Conservation (phyloP, 2,797 vertebrate genomes). For the Sphaeramia orbicularis region DNA sequence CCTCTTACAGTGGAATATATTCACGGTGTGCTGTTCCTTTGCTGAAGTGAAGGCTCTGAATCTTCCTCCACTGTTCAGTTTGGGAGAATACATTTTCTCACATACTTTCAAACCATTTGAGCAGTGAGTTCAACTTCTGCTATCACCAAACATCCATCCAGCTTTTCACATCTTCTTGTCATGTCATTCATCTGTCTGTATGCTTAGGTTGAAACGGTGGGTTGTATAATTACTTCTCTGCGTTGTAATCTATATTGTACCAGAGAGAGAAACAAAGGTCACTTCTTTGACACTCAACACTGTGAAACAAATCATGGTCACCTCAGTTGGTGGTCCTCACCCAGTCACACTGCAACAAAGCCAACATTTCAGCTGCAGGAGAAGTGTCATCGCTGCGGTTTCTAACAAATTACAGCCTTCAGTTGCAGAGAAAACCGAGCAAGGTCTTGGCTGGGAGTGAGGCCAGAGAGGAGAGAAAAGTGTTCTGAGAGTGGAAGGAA, state of each 20-base stretch:
- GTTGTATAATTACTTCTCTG: slow-evolving; percentile 45
- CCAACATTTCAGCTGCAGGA: slow-evolving; percentile 52
- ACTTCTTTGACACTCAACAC: not conserved
- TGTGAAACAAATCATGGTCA: slow-evolving; percentile 27
- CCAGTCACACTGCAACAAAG: slow-evolving; percentile 48
- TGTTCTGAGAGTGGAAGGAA: slow-evolving; percentile 44
- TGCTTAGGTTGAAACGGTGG: slow-evolving; percentile 23
- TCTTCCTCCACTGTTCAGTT: too few relatives aligned
- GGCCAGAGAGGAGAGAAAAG: slow-evolving; percentile 34
- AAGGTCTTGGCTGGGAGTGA: slow-evolving; percentile 47
- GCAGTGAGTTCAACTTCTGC: not conserved
- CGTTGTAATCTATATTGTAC: slow-evolving; percentile 9
- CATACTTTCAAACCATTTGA: too few relatives aligned
- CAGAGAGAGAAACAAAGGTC: not conserved
- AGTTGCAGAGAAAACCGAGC: slow-evolving; percentile 46
- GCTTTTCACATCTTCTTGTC: not conserved
- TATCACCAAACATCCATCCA: not conserved
- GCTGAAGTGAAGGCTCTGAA: too few relatives aligned
- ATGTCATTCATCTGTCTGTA: slow-evolving; percentile 19
- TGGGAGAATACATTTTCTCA: too few relatives aligned
- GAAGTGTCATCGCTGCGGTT: slow-evolving; percentile 64
- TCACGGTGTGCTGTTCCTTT: too few relatives aligned
- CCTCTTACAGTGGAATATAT: too few relatives aligned
- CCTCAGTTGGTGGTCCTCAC: slow-evolving; percentile 38
- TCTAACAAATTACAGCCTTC: slow-evolving; percentile 74